Percentiles rank a stretch among this genome's conserved stretches.
phyloP scores from a whole-genome alignment of 2,113 vertebrate species.

The Gymnogyps californianus region DNA sequence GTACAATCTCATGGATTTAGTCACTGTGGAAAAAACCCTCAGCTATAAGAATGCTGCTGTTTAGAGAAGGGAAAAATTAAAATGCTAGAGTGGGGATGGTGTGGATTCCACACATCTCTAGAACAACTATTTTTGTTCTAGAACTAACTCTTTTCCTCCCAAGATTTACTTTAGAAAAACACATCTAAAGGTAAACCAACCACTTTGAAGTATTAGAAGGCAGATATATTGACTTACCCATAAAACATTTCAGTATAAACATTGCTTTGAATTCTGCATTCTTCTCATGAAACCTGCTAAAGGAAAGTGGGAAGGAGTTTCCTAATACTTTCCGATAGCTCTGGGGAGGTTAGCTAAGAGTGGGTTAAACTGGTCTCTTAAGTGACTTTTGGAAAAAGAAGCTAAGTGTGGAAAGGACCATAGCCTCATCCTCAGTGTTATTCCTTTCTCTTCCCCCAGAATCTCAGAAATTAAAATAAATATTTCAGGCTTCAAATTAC shows the following conservation, averaged over 20 bases:
- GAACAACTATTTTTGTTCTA: not conserved
- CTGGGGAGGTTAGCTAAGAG: not conserved
- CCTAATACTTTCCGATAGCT: not conserved
- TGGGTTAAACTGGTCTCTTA: not conserved
- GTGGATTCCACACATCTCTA: not conserved
- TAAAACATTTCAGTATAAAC: not conserved
- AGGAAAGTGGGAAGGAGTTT: not conserved
- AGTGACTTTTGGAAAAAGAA: not conserved
- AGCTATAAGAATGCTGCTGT: not conserved
- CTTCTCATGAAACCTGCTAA: not conserved
- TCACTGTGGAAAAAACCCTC: not conserved
- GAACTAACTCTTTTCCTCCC: not conserved
- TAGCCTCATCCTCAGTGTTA: not conserved
- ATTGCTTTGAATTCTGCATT: not conserved
- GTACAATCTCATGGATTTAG: not conserved
- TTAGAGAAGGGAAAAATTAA: not conserved
- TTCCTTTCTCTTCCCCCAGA: not conserved
- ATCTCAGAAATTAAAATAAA: not conserved
- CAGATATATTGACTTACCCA: not conserved
- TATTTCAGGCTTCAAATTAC: not conserved
- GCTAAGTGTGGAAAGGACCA: not conserved
- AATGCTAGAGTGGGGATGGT: not conserved
- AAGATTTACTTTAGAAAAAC: not conserved
- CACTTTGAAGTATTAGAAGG: not conserved
- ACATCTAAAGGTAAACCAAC: not conserved